These are phyloP conservation scores for Porites rus DNA, from an alignment of 92 coral and sea anemone species.

Conservation along the genomic window DNA sequence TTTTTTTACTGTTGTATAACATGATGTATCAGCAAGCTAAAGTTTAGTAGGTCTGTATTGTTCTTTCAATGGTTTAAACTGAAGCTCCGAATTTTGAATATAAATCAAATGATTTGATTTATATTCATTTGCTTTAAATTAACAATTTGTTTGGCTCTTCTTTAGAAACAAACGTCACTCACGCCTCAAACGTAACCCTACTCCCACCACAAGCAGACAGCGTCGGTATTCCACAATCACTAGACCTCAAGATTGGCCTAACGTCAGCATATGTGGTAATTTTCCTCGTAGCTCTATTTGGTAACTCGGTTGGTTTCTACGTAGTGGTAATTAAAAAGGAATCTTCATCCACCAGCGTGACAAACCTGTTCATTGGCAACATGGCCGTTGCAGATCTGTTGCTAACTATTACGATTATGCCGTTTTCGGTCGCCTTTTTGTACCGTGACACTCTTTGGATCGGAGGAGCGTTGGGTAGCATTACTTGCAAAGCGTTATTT, in stretches of 20 bases:
- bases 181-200: not conserved
- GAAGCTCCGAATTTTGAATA: no score
- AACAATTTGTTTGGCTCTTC: no score
- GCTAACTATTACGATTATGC: constrained; percentile 48
- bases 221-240: not conserved
- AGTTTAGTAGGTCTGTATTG: no score
- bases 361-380: constrained; percentile 61
- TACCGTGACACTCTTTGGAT: constrained; percentile 19
- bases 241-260: constrained; percentile 30
- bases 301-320: constrained; percentile 55
- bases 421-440: constrained; percentile 35
- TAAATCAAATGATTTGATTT: no score
- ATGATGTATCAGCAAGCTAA: no score
- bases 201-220: not conserved
- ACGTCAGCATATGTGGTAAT: constrained; percentile 49
- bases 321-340: constrained; percentile 29
- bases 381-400: constrained; percentile 72
- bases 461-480: constrained; percentile 35
- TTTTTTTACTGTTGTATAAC: no score
- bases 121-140: no score
- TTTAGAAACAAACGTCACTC: no score
- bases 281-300: constrained; percentile 52
- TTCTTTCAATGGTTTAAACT: no score
- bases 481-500: constrained; percentile 50
- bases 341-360: constrained; percentile 26